Conservation (phyloP, 2,113 vertebrate species). For the Eolophus roseicapilla region DNA sequence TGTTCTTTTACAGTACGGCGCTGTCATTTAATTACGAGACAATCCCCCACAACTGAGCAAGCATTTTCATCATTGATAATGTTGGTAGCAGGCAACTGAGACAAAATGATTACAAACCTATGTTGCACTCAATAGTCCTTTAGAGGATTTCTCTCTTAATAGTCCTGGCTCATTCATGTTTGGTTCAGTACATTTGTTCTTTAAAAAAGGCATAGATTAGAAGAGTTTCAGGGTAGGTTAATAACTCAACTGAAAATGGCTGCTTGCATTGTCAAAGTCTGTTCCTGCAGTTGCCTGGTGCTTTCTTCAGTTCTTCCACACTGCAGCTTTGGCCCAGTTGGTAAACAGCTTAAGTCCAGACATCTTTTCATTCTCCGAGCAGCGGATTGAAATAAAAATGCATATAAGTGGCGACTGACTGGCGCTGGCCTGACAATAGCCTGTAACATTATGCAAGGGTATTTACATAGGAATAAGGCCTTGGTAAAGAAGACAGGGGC, state of each 20-base stretch:
- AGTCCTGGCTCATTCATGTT: conserved; percentile 77
- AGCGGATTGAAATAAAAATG: conserved; percentile 79
- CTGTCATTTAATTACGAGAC: conserved; percentile 73
- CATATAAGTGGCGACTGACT: conserved; percentile 82
- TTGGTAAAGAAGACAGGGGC: conserved; percentile 73
- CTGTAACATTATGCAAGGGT: conserved; percentile 84
- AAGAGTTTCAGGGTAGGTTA: conserved; percentile 80
- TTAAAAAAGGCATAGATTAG: conserved; percentile 77
- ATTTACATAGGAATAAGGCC: conserved; percentile 87
- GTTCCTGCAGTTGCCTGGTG: conserved; percentile 74
- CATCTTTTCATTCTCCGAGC: conserved; percentile 80
- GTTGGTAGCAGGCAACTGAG: conserved; percentile 71
- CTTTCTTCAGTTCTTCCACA: conserved; percentile 79
- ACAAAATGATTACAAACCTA: conserved; percentile 78
- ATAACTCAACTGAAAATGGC: conserved; percentile 83
- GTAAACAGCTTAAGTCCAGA: conserved; percentile 86
- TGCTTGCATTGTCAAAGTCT: conserved; percentile 72
- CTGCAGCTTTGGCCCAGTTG: conserved; percentile 79
- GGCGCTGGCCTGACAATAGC: conserved; percentile 81
- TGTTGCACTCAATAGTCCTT: conserved; percentile 74
- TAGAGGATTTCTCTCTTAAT: conserved; percentile 79
- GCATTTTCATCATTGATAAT: conserved; percentile 70
- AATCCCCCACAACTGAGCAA: conserved; percentile 66
- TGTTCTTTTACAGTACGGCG: conserved; percentile 52
- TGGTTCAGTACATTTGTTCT: conserved; percentile 79